These are phyloP conservation scores for Polydrusus pterygomalis DNA, from an alignment of 2,888 invertebrate genomes.

Conservation along the genomic window DNA sequence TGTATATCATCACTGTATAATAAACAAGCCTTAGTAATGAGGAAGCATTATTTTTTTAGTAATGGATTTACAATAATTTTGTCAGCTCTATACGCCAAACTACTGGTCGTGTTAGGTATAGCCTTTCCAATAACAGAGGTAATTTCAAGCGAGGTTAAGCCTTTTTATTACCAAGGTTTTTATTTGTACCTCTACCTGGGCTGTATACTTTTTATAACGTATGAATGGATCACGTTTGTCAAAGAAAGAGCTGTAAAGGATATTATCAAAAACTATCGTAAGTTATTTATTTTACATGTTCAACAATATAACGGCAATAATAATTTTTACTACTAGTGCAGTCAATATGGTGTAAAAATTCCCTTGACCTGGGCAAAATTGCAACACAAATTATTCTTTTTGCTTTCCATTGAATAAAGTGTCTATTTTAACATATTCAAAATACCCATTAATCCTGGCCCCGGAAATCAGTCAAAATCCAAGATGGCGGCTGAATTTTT, in stretches of 20 bases:
- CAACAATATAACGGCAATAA: not conserved
- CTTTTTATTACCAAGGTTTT: constrained; percentile 87
- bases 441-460: too few relatives aligned
- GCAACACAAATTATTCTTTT: too few relatives aligned
- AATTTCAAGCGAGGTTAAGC: constrained; percentile 84
- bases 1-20: too few relatives aligned
- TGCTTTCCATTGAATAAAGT: too few relatives aligned
- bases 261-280: constrained; percentile 71
- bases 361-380: too few relatives aligned
- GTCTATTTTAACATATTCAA: too few relatives aligned
- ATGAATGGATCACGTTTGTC: constrained; percentile 78
- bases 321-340: too few relatives aligned
- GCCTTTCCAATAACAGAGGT: constrained; percentile 92
- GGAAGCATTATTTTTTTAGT: constrained; percentile 70
- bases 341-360: too few relatives aligned
- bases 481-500: too few relatives aligned
- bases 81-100: constrained; percentile 89
- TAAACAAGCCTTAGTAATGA: too few relatives aligned
- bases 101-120: constrained; percentile 87
- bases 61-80: constrained; percentile 83
- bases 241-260: constrained; percentile 71
- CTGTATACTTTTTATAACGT: constrained; percentile 83
- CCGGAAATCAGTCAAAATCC: too few relatives aligned
- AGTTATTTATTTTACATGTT: constrained; percentile 32
- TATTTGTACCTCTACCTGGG: constrained; percentile 88